Evolutionary conservation across 1,140 invertebrate species (phyloP).

Genomic region (Aphidius ervi): DNA sequence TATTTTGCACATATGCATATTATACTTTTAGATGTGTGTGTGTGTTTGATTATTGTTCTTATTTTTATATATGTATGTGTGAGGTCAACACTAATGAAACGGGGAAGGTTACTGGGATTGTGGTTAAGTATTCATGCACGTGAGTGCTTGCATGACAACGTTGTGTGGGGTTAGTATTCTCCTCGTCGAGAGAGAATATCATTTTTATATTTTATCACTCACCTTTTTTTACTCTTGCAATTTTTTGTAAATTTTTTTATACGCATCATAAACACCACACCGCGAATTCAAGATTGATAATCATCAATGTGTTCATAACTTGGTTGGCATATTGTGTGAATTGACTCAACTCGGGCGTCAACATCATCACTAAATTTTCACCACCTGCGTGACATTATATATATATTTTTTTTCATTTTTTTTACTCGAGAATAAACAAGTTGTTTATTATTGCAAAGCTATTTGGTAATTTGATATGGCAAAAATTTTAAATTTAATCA

Average conservation of each 20-base stretch:
- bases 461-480: no score
- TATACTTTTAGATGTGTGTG: not conserved
- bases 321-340: no score
- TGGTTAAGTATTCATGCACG: slow-evolving; percentile 22
- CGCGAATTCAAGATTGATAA: slow-evolving; percentile 11
- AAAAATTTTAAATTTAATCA: no score
- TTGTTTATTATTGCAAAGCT: no score
- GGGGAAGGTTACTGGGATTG: slow-evolving; percentile 18
- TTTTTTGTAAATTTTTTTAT: slow-evolving; percentile 10
- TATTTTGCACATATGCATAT: not conserved
- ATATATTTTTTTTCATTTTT: slow-evolving; percentile 31
- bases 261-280: slow-evolving; percentile 14
- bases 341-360: slow-evolving; percentile 14
- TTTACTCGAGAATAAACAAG: slow-evolving; percentile 2
- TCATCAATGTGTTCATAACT: slow-evolving; percentile 14
- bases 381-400: not conserved
- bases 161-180: not conserved
- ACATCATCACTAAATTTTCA: slow-evolving; percentile 16
- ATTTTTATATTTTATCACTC: slow-evolving; percentile 4
- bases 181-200: not conserved
- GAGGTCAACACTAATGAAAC: slow-evolving; percentile 20
- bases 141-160: slow-evolving; percentile 11
- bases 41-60: not conserved
- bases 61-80: slow-evolving; percentile 13
- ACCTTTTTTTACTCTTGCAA: not conserved